Base-by-base conservation (phyloP, 2,797 vertebrate genomes). In the Oreochromis grahami region DNA sequence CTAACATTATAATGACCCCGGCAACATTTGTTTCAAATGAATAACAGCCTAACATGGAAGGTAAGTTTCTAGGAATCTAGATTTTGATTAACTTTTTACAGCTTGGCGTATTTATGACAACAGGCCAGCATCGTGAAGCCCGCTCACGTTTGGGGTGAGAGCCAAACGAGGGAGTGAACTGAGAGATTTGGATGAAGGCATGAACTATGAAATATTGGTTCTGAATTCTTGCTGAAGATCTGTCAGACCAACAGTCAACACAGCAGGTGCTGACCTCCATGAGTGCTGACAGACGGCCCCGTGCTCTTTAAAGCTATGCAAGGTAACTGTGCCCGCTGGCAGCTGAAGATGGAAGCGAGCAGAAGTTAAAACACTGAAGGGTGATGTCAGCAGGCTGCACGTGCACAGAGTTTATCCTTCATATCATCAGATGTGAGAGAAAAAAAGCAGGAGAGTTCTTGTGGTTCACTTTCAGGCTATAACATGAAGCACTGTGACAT, bases 51-150 rank as follows among this genome's bases (percentile, higher is more conserved):
- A 80, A n/a, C 55, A 86, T 45, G 84, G 50, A 70, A 21, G 41
- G 82, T 80, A 29, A 53, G 36, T 58, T 83, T 50, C 4, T 3
- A 76, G 50, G 77, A 84, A 84, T 84, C 36, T 55, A 41, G 50
- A 82, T 80, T 53, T 78, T 50, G 24, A 79, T 87, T 53, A 74
- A 80, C 83, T 52, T 60, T 13, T 48, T 36, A 78, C 32, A 70
- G 77, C 38, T 32, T 83, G 84, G 76, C 85, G 58, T 50, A 9
- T 86, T 87, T 81, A 89, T 68, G 32, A 82, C 41, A 51, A 11
- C 80, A 17, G n/a, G 87, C 83, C 89, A 89, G 80, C 58, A 81
- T 36, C 21, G 43, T 90, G 86, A 80, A 84, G 86, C 82, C n/a
- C 1, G 51, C 81, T 86, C 87, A 91, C 41, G 72, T 87, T 88